Base-by-base conservation (phyloP, 2,888 invertebrate genomes). In the Imbricaverruca yamaguchii region DNA sequence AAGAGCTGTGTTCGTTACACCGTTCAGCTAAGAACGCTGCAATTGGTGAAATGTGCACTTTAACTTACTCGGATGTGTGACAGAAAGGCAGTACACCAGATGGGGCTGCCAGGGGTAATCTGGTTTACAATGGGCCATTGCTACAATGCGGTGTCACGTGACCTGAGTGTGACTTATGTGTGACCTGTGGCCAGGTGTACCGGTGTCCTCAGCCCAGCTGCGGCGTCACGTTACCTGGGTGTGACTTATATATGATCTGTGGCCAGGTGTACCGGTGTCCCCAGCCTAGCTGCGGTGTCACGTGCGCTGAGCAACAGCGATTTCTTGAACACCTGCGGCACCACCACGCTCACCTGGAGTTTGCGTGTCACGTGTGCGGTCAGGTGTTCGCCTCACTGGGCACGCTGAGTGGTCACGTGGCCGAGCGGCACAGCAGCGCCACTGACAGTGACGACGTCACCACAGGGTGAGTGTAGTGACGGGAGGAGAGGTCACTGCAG, bases 141-240 rank as follows among this genome's bases (percentile, higher is more conserved):
- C 39, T 39, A 4, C 39, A 4, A 39, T 93, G 92, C 86, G 88
- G 89, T 80, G 87, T 88, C 84, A 90, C 91, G 85, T 92, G 90
- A 86, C 87, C 89, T 56, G 91, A 91, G 80, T 39, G 39, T 39
- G 39, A 39, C 39, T 4, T 81, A n/a, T 82, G 80, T 39, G 39
- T 39, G 39, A 39, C 39, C 39, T 81, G 55, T 82, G 25, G 83
- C 2, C 83, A 87, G 87, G 88, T 88, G 59, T 92, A 90, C 86
- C 91, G 91, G 86, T 92, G 92, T 86, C 90, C 92, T 81, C 90
- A 92, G 86, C 89, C 89, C 84, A 89, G 89, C 25, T 93, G 92
- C 86, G 88, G 89, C 80, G 87, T 88, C 84, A 90, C 91, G 85
- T 92, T 90, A 86, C 88, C 89, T 56, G 91, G 90, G 59, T 59